phyloP scores from a whole-genome alignment of 2,888 invertebrate species.

The Leuctra nigra region DNA sequence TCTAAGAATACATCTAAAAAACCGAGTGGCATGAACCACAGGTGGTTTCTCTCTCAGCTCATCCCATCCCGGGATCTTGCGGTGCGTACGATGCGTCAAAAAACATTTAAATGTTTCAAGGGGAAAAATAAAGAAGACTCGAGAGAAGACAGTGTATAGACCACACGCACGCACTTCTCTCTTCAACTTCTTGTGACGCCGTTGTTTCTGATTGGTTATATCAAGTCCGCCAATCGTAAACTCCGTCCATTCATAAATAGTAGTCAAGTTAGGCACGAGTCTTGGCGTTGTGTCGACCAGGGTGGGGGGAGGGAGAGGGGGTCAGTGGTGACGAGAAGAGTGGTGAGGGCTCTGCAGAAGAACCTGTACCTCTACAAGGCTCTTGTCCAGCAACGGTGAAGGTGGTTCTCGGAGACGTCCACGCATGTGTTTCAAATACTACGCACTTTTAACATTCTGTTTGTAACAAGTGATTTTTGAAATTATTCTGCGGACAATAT shows the following conservation, averaged over 20 bases:
- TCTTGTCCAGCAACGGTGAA: neutral
- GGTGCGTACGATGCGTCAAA: neutral
- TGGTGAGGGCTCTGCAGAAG: neutral
- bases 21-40: constrained; percentile 1
- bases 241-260: constrained; percentile 23
- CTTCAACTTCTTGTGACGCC: constrained; percentile 1
- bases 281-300: neutral
- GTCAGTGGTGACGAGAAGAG: neutral
- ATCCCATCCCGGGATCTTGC: neutral
- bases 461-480: no score
- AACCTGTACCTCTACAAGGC: constrained; percentile 1
- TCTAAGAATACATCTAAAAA: neutral
- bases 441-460: no score
- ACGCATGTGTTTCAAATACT: no score
- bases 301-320: constrained; percentile 11
- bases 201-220: constrained; percentile 19
- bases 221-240: constrained; percentile 11
- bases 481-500: no score
- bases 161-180: constrained; percentile 19
- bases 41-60: neutral
- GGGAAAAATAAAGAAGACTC: neutral
- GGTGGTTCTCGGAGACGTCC: neutral
- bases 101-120: neutral
- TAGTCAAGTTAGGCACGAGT: constrained; percentile 20
- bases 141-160: neutral